A percentile compares a stretch with the other conserved stretches of the same genome.
Evolutionary conservation across 1,140 invertebrate genomes (phyloP).

Genomic region (Musca vetustissima): DNA sequence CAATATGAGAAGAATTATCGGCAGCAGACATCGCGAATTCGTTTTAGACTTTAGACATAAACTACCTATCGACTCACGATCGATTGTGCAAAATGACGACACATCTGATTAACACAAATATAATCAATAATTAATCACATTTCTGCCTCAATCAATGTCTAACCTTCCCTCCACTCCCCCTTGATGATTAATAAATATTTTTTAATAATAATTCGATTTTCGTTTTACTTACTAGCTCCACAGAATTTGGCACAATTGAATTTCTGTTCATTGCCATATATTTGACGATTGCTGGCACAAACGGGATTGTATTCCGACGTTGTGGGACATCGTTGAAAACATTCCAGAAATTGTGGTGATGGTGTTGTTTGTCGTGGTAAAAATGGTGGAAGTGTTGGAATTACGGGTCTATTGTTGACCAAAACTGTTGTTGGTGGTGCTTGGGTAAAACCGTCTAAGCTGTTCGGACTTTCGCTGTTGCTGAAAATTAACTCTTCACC

Average conservation of each 20-base stretch:
- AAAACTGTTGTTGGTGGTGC: constrained; percentile 29
- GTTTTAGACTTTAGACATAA: too few relatives aligned
- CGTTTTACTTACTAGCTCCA: constrained; percentile 58
- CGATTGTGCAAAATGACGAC: too few relatives aligned
- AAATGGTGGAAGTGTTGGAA: constrained; percentile 39
- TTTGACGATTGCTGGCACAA: constrained; percentile 66
- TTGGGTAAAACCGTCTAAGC: too few relatives aligned
- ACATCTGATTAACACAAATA: not conserved
- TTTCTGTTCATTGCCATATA: constrained; percentile 64
- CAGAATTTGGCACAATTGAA: constrained; percentile 64
- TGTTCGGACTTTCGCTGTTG: not conserved
- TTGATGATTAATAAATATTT: not conserved
- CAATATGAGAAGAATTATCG: too few relatives aligned
- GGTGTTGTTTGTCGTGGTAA: constrained; percentile 34
- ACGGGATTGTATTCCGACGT: constrained; percentile 70
- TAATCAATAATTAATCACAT: not conserved
- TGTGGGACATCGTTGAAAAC: constrained; percentile 57
- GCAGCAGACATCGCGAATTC: too few relatives aligned
- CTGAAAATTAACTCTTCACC: not conserved
- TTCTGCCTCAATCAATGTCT: not conserved
- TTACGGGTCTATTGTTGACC: constrained; percentile 41
- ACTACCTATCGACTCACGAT: too few relatives aligned
- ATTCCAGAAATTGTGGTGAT: constrained; percentile 45
- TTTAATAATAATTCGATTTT: not conserved
- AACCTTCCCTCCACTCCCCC: not conserved